Evolutionary conservation across 1,140 invertebrate genomes (phyloP).

Genomic region (Cydia splendana): DNA sequence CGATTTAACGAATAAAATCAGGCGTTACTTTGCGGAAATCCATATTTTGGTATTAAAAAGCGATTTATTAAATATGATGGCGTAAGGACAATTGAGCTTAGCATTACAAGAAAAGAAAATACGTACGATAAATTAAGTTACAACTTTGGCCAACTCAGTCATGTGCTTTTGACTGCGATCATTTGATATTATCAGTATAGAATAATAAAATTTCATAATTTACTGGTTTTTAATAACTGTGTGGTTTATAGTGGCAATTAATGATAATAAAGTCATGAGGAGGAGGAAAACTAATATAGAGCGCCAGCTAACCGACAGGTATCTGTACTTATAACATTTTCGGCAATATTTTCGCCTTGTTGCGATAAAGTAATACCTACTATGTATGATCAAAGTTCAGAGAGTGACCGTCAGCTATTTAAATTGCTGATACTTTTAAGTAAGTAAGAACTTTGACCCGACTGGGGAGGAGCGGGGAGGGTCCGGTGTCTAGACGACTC

Average conservation of each 20-base stretch:
- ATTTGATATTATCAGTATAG: not conserved
- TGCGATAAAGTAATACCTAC: not conserved
- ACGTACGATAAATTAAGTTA: too few relatives aligned
- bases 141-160: too few relatives aligned
- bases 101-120: too few relatives aligned
- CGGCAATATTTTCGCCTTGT: not conserved
- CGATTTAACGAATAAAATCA: too few relatives aligned
- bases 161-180: not conserved
- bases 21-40: too few relatives aligned
- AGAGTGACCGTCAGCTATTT: slow-evolving; percentile 10
- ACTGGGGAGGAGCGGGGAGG: slow-evolving; percentile 15
- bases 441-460: slow-evolving; percentile 20
- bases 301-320: not conserved
- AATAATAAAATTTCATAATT: not conserved
- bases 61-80: too few relatives aligned
- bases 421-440: not conserved
- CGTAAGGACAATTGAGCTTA: too few relatives aligned
- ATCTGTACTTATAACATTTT: not conserved
- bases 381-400: not conserved
- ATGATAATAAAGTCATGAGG: not conserved
- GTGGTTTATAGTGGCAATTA: not conserved
- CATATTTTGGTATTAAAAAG: too few relatives aligned
- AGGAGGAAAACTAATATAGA: too few relatives aligned
- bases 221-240: not conserved
- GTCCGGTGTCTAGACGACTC: slow-evolving; percentile 18